Conservation (phyloP, 2,888 invertebrate species). For the Apodemia mormo region DNA sequence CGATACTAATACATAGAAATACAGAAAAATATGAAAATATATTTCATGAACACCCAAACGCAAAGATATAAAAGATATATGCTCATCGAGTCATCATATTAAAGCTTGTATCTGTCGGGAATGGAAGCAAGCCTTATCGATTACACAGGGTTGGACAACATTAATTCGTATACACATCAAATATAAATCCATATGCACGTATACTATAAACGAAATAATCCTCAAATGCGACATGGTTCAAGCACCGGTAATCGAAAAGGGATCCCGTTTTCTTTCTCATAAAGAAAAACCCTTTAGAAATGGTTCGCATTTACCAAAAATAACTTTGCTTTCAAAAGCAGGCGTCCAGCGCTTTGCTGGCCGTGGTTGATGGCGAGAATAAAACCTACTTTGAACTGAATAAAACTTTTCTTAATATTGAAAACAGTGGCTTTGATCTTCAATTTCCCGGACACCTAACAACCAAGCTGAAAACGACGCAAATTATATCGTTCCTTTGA, state of each 20-base stretch:
- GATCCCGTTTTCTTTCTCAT: constrained; percentile 64
- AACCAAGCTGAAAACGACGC: constrained; percentile 52
- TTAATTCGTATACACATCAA: no score
- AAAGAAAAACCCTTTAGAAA: constrained; percentile 73
- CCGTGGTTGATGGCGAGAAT: constrained; percentile 65
- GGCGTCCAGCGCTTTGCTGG: constrained; percentile 69
- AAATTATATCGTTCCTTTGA: constrained; percentile 73
- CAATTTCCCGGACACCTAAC: constrained; percentile 63
- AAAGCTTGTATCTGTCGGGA: no score
- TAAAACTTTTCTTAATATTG: constrained; percentile 78
- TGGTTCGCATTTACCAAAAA: constrained; percentile 70
- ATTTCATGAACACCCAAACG: no score
- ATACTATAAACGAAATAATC: constrained; percentile 40
- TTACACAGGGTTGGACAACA: no score
- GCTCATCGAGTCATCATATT: no score
- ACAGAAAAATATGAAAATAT: no score
- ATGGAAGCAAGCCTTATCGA: no score
- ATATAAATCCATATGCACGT: background rate
- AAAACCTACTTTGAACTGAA: constrained; percentile 78
- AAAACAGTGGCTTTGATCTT: constrained; percentile 77
- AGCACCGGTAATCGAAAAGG: constrained; percentile 72
- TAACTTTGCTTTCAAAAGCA: constrained; percentile 77
- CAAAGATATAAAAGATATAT: no score
- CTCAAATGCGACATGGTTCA: constrained; percentile 66
- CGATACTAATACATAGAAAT: no score